A percentile compares a stretch with the other conserved stretches of the same genome.
Evolutionary conservation across 2,113 vertebrate species (phyloP).

Genomic region (Tragelaphus scriptus): DNA sequence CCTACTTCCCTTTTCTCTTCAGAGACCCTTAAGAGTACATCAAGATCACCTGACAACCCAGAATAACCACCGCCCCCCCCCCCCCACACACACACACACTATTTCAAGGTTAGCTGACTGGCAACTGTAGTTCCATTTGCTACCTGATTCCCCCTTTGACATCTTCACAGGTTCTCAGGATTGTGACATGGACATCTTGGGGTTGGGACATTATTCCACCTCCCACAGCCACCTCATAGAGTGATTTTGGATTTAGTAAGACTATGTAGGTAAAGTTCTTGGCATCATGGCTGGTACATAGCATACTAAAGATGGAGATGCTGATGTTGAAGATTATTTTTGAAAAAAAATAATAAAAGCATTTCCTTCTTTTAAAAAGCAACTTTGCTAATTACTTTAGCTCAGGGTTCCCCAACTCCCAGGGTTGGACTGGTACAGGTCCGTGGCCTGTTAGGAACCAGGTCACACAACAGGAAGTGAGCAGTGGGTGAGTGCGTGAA

Average conservation of each 20-base stretch:
- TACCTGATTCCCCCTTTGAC: background rate
- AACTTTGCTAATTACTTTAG: background rate
- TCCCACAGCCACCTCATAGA: rapidly evolving
- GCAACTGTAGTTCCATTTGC: background rate
- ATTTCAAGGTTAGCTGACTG: background rate
- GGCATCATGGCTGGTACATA: background rate
- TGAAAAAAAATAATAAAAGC: background rate
- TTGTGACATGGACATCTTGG: background rate
- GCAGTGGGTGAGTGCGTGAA: background rate
- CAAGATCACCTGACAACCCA: background rate
- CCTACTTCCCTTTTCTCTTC: background rate
- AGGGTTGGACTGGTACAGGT: background rate
- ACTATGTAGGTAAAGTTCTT: background rate
- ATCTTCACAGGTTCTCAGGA: background rate
- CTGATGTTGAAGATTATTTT: background rate
- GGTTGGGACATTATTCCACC: background rate
- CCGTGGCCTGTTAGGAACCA: background rate
- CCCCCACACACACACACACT: background rate
- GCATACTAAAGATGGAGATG: background rate
- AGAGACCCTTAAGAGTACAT: too few relatives aligned
- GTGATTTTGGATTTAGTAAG: background rate
- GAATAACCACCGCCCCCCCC: too few relatives aligned
- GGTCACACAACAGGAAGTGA: background rate
- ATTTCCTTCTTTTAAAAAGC: background rate
- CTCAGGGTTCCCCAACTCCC: background rate